These are phyloP conservation scores for Petrocephalus microphthalmus DNA, from an alignment of 2,113 vertebrate species.

Conservation along the genomic window DNA sequence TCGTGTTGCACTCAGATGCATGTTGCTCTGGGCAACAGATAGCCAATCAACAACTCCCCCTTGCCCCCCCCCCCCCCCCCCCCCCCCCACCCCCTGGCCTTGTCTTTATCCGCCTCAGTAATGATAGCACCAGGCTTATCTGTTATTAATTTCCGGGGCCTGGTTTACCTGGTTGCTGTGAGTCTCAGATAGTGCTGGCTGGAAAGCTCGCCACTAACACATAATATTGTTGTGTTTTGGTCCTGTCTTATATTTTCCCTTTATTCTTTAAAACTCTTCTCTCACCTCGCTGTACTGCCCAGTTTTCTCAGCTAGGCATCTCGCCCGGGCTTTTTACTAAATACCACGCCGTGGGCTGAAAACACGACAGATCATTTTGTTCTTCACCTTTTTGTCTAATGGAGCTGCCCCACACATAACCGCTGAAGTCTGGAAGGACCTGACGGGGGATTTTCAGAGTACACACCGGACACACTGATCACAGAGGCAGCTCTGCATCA, in stretches of 20 bases:
- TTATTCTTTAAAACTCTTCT: not conserved
- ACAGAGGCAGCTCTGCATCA: not conserved
- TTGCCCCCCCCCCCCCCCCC: not conserved
- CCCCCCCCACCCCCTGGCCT: not conserved
- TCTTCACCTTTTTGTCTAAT: not conserved
- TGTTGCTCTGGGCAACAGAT: conserved; percentile 9
- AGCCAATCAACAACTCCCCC: conserved; percentile 5
- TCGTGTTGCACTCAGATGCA: conserved; percentile 2
- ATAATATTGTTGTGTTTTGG: not conserved
- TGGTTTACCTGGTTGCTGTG: not conserved
- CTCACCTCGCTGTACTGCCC: not conserved
- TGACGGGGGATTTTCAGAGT: too few relatives aligned
- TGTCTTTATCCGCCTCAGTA: conserved; percentile 1
- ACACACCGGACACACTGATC: not conserved
- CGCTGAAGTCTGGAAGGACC: not conserved
- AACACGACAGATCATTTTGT: not conserved
- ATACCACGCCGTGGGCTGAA: not conserved
- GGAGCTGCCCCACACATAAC: not conserved
- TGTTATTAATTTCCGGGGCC: not conserved
- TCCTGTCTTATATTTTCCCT: not conserved
- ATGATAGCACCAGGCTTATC: conserved; percentile 5
- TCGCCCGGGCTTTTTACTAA: not conserved
- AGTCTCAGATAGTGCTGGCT: not conserved
- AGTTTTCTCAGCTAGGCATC: not conserved
- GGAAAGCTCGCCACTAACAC: not conserved